phyloP scores from a whole-genome alignment of 2,113 vertebrate genomes.

The Brevimyrus niger region DNA sequence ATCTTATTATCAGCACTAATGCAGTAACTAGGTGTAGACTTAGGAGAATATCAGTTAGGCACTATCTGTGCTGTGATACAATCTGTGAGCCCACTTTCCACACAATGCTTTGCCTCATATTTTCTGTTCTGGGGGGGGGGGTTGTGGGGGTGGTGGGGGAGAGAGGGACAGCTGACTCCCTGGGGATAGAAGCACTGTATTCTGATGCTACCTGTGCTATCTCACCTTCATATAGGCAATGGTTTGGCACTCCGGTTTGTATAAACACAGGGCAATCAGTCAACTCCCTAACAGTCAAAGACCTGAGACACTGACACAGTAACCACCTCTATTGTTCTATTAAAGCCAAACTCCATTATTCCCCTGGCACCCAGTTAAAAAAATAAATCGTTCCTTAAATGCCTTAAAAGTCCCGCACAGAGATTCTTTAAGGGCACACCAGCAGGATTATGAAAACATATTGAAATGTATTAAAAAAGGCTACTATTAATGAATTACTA shows the following conservation, averaged over 20 bases:
- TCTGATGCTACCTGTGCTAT: neutral
- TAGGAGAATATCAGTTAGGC: neutral
- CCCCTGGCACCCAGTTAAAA: conserved; percentile 49
- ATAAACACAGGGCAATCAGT: conserved; percentile 19
- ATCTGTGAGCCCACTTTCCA: neutral
- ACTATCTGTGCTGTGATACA: neutral
- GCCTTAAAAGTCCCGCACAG: neutral
- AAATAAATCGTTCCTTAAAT: neutral
- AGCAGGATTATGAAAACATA: neutral
- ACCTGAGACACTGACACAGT: conserved; percentile 47
- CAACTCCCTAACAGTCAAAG: conserved; percentile 47
- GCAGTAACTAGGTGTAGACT: neutral
- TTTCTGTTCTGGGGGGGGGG: neutral
- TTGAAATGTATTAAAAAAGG: neutral
- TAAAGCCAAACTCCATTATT: conserved; percentile 60
- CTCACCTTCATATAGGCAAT: conserved; percentile 1
- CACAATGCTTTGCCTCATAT: neutral
- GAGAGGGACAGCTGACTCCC: neutral
- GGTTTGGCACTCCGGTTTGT: neutral
- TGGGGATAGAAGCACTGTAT: neutral
- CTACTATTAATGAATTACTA: neutral
- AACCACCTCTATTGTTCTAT: conserved; percentile 58
- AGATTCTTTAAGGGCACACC: neutral
- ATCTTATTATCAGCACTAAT: neutral
- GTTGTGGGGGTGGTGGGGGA: too few species aligned